phyloP scores from a whole-genome alignment of 2,797 vertebrate genomes.

The Acanthurus tractus region DNA sequence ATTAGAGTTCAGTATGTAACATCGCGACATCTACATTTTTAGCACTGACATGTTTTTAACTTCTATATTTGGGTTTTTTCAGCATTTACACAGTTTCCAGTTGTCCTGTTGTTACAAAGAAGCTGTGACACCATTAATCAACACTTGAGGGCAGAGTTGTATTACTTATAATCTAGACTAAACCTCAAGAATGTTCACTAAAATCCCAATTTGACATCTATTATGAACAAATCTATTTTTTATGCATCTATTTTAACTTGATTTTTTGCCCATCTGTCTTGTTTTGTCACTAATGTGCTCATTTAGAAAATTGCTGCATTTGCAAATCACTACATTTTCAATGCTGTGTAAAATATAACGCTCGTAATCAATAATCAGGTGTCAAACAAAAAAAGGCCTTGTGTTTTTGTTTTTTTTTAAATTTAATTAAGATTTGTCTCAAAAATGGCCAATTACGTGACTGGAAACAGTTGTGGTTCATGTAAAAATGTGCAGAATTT shows the following conservation, averaged over 20 bases:
- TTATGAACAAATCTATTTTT: background rate
- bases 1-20: too few species aligned
- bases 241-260: background rate
- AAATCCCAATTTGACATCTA: background rate
- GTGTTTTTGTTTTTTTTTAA: too few species aligned
- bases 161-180: background rate
- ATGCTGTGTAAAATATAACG: background rate
- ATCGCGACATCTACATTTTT: background rate
- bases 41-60: background rate
- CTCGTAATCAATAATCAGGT: background rate
- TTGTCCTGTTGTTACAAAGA: background rate
- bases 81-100: background rate
- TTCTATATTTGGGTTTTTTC: background rate
- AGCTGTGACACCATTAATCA: conserved; percentile 18
- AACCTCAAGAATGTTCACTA: background rate
- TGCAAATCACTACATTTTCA: too few species aligned
- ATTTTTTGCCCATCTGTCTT: background rate
- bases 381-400: background rate
- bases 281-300: background rate
- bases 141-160: conserved; percentile 66
- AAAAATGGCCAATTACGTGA: background rate
- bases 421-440: background rate
- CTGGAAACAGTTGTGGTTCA: background rate
- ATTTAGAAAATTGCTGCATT: background rate
- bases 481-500: background rate